Evolutionary conservation across 2,888 invertebrate genomes (phyloP).

Genomic region (Diadegma fenestrale): DNA sequence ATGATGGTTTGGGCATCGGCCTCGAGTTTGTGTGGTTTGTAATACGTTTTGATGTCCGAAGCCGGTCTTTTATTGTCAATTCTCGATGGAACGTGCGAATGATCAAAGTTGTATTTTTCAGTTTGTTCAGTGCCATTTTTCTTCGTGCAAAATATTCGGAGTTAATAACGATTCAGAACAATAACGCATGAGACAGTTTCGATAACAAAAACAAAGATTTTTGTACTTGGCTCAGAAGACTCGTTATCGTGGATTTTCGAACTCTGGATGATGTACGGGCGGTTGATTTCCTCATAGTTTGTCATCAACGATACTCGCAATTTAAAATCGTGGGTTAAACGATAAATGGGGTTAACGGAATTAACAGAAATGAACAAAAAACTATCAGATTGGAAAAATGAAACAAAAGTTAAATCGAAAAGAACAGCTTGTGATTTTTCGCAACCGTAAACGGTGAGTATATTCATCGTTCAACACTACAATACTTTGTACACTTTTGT

Average conservation of each 20-base stretch:
- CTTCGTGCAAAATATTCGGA: constrained; percentile 7
- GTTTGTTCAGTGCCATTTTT: constrained; percentile 22
- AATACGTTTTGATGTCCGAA: constrained; percentile 86
- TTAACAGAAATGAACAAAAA: constrained; percentile 1
- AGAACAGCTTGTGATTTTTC: background rate
- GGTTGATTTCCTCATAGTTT: constrained; percentile 37
- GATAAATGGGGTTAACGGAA: constrained; percentile 30
- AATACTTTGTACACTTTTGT: constrained; percentile 62
- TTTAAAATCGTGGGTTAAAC: background rate
- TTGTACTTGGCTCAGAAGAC: constrained; percentile 37
- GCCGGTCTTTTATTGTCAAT: constrained; percentile 86
- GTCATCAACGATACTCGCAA: constrained; percentile 6
- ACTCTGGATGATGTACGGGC: constrained; percentile 24
- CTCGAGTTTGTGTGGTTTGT: constrained; percentile 84
- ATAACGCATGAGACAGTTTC: background rate
- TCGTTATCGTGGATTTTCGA: constrained; percentile 23
- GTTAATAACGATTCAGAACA: background rate
- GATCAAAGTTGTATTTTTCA: constrained; percentile 36
- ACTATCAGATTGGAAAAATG: constrained; percentile 9
- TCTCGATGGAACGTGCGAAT: constrained; percentile 67
- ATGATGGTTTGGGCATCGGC: constrained; percentile 83
- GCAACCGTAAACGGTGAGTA: constrained; percentile 58
- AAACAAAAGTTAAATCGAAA: constrained; percentile 9
- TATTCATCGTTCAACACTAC: constrained; percentile 60
- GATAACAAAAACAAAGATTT: background rate